phyloP scores from a whole-genome alignment of 1,140 invertebrate genomes.

The Lysiphlebus fabarum region DNA sequence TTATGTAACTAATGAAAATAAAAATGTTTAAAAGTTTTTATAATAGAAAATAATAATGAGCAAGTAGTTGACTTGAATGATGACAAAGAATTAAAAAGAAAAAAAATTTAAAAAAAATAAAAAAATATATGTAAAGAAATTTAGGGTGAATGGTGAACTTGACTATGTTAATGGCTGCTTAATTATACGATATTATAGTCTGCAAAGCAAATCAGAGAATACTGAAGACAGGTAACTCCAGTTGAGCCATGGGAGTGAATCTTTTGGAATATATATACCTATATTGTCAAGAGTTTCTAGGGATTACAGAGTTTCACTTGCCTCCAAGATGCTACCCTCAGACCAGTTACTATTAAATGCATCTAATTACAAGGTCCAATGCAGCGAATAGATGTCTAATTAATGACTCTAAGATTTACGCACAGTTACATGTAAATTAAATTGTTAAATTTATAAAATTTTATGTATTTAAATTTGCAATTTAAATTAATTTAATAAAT shows the following conservation, averaged over 20 bases:
- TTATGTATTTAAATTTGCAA: no score
- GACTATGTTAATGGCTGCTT: conserved; percentile 37
- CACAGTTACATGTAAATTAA: conserved; percentile 47
- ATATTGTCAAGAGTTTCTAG: conserved; percentile 29
- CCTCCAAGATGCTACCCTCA: conserved; percentile 37
- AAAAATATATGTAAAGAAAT: no score
- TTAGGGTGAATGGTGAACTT: conserved; percentile 1
- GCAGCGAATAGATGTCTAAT: conserved; percentile 54
- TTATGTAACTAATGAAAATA: background rate
- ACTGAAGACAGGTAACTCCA: conserved; percentile 38
- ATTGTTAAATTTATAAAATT: no score
- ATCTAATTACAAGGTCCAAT: conserved; percentile 55
- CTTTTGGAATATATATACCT: conserved; percentile 28
- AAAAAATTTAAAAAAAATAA: no score
- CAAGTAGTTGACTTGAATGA: no score
- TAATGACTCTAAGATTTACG: conserved; percentile 53
- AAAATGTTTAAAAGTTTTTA: background rate
- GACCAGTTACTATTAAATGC: conserved; percentile 51
- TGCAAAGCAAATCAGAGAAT: conserved; percentile 39
- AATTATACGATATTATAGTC: conserved; percentile 37
- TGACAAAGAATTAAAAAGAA: no score
- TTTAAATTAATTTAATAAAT: no score
- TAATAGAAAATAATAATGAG: no score
- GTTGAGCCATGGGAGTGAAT: conserved; percentile 31
- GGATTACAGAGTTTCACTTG: conserved; percentile 49